phyloP scores from a whole-genome alignment of 2,888 invertebrate genomes.

The Chrysolina oricalcia region DNA sequence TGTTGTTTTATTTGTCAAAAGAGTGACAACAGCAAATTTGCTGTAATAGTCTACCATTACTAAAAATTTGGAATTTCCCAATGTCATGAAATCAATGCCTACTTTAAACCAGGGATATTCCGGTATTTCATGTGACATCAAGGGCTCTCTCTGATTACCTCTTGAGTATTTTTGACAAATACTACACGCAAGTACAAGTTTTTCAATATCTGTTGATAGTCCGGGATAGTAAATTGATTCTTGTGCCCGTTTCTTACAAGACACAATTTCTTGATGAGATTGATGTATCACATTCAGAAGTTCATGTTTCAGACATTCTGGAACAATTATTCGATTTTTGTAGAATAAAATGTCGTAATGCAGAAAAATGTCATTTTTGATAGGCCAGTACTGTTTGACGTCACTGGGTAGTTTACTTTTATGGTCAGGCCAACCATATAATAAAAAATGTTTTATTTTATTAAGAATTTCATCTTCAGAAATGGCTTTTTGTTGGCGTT shows the following conservation, averaged over 20 bases:
- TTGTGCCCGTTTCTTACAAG: conserved; percentile 42
- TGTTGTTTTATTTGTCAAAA: neutral
- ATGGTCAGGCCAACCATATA: too few relatives aligned
- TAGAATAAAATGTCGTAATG: conserved; percentile 26
- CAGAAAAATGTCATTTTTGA: conserved; percentile 35
- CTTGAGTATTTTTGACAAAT: conserved; percentile 37
- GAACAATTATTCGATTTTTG: conserved; percentile 31
- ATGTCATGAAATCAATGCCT: too few relatives aligned
- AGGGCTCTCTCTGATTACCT: conserved; percentile 40
- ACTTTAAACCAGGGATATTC: too few relatives aligned
- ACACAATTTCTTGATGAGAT: conserved; percentile 38
- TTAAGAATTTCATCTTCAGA: too few relatives aligned
- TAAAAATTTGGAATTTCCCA: conserved; percentile 44
- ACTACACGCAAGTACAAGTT: conserved; percentile 39
- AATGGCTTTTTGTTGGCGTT: too few relatives aligned
- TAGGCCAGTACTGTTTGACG: conserved; percentile 39
- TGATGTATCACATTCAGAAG: conserved; percentile 34
- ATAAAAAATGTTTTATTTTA: too few relatives aligned
- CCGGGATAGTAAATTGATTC: conserved; percentile 57
- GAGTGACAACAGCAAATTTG: neutral
- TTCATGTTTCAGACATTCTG: conserved; percentile 20
- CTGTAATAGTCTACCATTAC: conserved; percentile 9
- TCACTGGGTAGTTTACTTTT: too few relatives aligned
- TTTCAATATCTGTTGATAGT: conserved; percentile 52
- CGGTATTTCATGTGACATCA: too few relatives aligned